Base-by-base conservation (phyloP, 2,113 vertebrate genomes). In the Ptilonorhynchus violaceus region DNA sequence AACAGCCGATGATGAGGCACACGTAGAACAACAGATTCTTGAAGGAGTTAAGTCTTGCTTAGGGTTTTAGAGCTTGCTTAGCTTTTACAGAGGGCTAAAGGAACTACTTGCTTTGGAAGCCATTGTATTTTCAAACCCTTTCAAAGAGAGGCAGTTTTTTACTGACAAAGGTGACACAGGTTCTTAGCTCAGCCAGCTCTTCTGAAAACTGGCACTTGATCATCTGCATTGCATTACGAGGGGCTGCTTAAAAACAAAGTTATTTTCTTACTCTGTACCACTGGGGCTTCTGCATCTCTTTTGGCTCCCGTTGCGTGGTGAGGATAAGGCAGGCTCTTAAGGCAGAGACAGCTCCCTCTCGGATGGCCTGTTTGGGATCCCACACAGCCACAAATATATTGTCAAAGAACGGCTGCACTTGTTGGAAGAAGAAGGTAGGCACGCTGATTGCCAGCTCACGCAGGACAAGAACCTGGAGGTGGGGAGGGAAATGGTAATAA, bases 221-320 rank as follows among this genome's bases (percentile, higher is more conserved):
- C 16, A 64, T 15, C 31, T 70, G 21, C 52, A 33, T 7, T 66
- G 56, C 27, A 55, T 55, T 75, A 17, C 9, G 67, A 88, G 27
- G 7, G 53, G 16, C 30, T 77, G 27, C 64, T 91, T 60, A 33
- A 75, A 82, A 83, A 18, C n/a, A 7, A 49, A 53, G 19, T 64
- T 62, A 10, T 55, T 53, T 81, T 85, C 99, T 97, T 97, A 99
- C 99, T 98, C 99, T 98, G 98, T 99, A 99, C 99, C 99, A 99
- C 98, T 99, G 99, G 6, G 99, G 99, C 92, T 99, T 99, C 98
- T 99, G 99, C 99, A 99, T 99, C 97, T 99, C 99, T 94, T 99
- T 99, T 3, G 99, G 99, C 97, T 99, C 99, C 41, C 99, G 98
- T 70, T 99, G 99, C 2, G 99, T 99, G 92, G 99, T 99, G 83